Base-by-base conservation (phyloP, 2,888 invertebrate species). In the Mamestra brassicae region DNA sequence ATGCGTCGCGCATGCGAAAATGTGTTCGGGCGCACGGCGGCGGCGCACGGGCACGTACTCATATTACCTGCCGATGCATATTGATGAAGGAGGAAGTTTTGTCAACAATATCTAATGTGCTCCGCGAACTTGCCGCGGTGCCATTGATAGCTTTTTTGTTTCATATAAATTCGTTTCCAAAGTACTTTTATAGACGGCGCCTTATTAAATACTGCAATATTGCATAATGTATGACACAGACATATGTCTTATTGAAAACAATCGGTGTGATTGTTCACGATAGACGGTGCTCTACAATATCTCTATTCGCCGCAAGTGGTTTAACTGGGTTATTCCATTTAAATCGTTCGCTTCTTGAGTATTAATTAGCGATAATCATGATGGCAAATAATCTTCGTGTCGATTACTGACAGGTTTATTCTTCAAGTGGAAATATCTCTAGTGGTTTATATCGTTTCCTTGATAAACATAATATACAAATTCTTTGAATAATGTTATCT, bases 91-190 rank as follows among this genome's bases (percentile, higher is more conserved):
- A 96, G 96, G 96, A 96, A 96, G 96, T 96, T 96, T 96, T 96
- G 96, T 96, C 92, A 96, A 96, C 95, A 96, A 96, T 96, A 96
- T 95, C 95, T 96, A 96, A 96, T 96, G 96, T 95, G 94, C 94
- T 94, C 94, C 84, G 91, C 91, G 93, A 92, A 92, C 89, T 88
- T 90, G 81, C 87, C 81, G 95, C 96, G 96, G 96, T 91, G 83
- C 92, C 91, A 95, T 95, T 96, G 95, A 96, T 94, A 94, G 91
- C 90, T 94, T 95, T 95, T 95, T 91, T 91, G 90, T 88, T 89
- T 82, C 34, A 80, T 87, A 83, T 78, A 76, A 74, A 82, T 85
- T 87, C 78, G 89, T 90, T 92, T 89, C 90, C 91, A 90, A 92
- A 93, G 92, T 92, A 91, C 91, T 90, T 91, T 90, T 90, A 90